Evolutionary conservation across 2,113 vertebrate genomes (phyloP), one percentile per base, ranked within the genome.

Genomic region (Cavia aperea): DNA sequence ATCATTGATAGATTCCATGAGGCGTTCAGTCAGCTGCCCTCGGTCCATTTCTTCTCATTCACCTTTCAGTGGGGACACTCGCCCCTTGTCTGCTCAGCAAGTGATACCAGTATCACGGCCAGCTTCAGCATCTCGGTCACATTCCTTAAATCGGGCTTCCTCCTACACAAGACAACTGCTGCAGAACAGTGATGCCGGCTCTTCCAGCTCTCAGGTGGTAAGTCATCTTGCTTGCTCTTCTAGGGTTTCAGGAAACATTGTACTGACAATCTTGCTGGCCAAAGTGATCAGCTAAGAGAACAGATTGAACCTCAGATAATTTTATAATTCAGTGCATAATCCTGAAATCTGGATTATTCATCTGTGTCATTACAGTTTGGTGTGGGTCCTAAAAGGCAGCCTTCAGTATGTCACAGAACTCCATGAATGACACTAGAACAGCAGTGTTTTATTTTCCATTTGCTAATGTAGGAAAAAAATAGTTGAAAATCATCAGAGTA

Each of bases 11-110:
- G 98, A 98, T 46, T 98, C 98, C 93, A 99, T 99, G 90, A 97
- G 99, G 72, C 99, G 99, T 93, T 99, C 99, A 54, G 98, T 99
- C 95, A 99, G 99, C 93, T 99, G 99, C 95, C 99, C 99, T 18
- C 99, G 99, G 65, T 99, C 99, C 88, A 99, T 99, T 84, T 98
- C 99, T 36, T 94, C 98, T 43, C 96, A 99, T 54, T 97, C 97
- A 86, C 97, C 98, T 2, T 98, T 98, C 89, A 97, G 90, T 68
- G 93, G 85, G 46, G 99, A 99, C 88, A 97, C 92, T 10, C 98
- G 98, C 51, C 96, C 98, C 0, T 77, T 97, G 56, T 98, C 98
- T 85, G 98, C 97, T 91, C 98, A 98, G 93, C 96, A 98, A 23
- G 68, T 98, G 33, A 90, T 98, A 26, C 95, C 98, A 60, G 93